Conservation (phyloP, 1,140 invertebrate species). For the Hypothenemus hampei region DNA sequence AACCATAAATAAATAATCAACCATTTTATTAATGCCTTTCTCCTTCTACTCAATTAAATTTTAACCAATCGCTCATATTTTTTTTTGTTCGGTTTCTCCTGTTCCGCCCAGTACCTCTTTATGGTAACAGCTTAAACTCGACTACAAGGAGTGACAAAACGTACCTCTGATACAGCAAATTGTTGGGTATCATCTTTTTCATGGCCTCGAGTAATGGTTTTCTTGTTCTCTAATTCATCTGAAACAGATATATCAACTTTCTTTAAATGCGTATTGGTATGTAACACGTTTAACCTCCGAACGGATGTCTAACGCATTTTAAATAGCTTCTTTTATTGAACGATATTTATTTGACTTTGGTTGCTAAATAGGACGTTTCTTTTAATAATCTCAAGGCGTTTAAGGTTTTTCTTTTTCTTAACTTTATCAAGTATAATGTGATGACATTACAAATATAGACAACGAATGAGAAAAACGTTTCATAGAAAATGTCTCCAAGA, state of each 20-base stretch:
- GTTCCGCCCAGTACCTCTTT: background rate
- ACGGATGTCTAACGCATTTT: background rate
- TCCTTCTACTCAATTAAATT: background rate
- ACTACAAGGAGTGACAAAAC: background rate
- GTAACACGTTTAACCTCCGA: background rate
- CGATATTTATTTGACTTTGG: background rate
- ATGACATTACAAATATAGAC: too few species aligned
- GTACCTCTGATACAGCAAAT: background rate
- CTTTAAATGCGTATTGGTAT: background rate
- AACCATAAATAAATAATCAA: too few species aligned
- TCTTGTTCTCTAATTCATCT: background rate
- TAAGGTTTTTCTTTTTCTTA: too few species aligned
- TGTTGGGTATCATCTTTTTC: background rate
- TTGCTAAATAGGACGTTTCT: background rate
- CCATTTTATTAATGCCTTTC: too few species aligned
- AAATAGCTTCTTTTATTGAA: background rate
- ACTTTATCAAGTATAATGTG: too few species aligned
- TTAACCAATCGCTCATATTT: background rate
- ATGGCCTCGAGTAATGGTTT: background rate
- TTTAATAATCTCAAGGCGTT: background rate
- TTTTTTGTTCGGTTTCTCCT: background rate
- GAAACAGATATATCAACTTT: background rate
- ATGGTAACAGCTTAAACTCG: background rate
- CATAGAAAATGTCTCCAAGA: too few species aligned
- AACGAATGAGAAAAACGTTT: too few species aligned